Percentiles rank a stretch among this genome's conserved stretches.
Evolutionary conservation across 2,888 invertebrate species (phyloP).

Genomic region (Calameuta pallipes): DNA sequence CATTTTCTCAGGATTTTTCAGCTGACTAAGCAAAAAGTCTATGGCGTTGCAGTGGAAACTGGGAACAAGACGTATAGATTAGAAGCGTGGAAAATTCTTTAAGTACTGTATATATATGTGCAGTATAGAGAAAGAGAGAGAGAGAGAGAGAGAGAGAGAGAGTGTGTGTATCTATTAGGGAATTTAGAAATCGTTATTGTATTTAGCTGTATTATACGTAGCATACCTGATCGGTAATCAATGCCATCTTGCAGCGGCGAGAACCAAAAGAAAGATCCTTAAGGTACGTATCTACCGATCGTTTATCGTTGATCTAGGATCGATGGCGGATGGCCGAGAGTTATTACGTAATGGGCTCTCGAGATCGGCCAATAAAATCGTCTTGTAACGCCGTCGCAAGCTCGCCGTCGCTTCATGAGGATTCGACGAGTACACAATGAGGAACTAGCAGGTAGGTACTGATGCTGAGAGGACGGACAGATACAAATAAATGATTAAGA

Average conservation of each 20-base stretch:
- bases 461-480: conserved; percentile 16
- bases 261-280: conserved; percentile 39
- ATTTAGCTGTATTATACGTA: neutral
- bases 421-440: conserved; percentile 20
- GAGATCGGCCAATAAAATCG: conserved; percentile 41
- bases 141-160: conserved; percentile 2
- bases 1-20: neutral
- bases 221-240: neutral
- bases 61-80: neutral
- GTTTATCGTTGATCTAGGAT: conserved; percentile 40
- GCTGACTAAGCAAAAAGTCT: neutral
- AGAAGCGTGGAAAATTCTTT: neutral
- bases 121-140: conserved; percentile 2
- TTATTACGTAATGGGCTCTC: conserved; percentile 45
- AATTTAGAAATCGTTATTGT: neutral
- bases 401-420: neutral
- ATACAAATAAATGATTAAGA: conserved; percentile 50
- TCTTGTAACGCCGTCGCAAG: conserved; percentile 38
- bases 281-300: conserved; percentile 41
- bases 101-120: neutral
- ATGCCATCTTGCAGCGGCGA: conserved; percentile 23
- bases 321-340: conserved; percentile 31
- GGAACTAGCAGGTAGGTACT: conserved; percentile 41
- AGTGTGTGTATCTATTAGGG: neutral
- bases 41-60: neutral